A percentile compares a stretch with the other conserved stretches of the same genome.
Conservation (phyloP, 2,113 vertebrate species). For the Brachypteracias leptosomus region DNA sequence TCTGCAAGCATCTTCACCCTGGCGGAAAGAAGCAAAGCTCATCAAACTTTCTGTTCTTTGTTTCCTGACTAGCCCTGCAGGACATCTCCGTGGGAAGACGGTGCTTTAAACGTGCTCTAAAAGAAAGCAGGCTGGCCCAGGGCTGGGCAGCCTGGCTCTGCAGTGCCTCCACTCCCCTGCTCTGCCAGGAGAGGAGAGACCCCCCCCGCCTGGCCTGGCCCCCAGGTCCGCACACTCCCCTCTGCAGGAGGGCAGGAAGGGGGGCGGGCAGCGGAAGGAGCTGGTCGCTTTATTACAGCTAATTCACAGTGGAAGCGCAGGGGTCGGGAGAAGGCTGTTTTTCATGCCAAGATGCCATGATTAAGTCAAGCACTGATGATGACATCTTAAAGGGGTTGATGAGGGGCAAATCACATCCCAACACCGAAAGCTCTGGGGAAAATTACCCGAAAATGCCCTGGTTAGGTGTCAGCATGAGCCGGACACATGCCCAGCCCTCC, state of each 20-base stretch:
- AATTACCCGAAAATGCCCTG: neutral
- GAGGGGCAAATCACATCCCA: neutral
- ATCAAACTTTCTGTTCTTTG: neutral
- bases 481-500: neutral
- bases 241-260: neutral
- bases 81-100: neutral
- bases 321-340: constrained; percentile 7
- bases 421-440: neutral
- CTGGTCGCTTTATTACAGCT: neutral
- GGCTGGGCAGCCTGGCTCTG: neutral
- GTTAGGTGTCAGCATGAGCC: neutral
- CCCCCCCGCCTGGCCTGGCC: neutral
- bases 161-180: rapidly evolving
- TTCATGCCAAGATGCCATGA: neutral
- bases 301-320: neutral
- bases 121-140: neutral
- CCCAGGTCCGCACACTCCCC: neutral
- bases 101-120: neutral
- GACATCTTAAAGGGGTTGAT: neutral
- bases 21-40: neutral
- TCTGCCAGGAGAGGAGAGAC: neutral
- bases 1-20: neutral
- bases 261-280: neutral
- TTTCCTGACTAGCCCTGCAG: neutral
- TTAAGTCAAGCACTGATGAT: neutral